Conservation (phyloP, 1,140 invertebrate genomes). For the Drosophila tsacasi region DNA sequence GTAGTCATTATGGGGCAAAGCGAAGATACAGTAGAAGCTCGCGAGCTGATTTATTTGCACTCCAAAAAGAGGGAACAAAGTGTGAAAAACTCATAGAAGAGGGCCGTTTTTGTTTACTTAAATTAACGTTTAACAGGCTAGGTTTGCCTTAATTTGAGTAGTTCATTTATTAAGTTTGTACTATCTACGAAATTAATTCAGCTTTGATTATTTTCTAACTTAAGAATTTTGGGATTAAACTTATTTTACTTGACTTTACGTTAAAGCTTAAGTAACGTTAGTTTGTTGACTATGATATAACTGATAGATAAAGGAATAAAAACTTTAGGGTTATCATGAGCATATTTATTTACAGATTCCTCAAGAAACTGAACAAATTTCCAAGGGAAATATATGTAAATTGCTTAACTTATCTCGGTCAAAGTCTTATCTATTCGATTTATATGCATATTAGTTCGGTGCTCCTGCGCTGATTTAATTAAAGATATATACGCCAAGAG, state of each 20-base stretch:
- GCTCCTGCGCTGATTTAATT: slow-evolving; percentile 4
- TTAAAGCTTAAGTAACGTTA: no score
- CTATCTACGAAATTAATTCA: no score
- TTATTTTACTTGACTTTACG: no score
- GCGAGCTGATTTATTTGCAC: slow-evolving; percentile 10
- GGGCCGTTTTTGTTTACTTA: background rate
- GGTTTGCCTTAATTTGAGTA: background rate
- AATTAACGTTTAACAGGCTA: background rate
- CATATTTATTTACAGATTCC: no score
- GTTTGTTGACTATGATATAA: no score
- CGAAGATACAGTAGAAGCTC: slow-evolving; percentile 11
- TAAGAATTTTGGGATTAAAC: no score
- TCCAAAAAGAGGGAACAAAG: slow-evolving; percentile 9
- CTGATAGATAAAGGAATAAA: no score
- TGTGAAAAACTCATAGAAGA: slow-evolving; percentile 1
- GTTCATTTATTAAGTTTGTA: background rate
- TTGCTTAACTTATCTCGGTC: slow-evolving; percentile 7
- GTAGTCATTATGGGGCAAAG: slow-evolving; percentile 32
- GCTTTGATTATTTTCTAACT: no score
- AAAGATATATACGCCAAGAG: slow-evolving; percentile 1
- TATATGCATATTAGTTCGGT: background rate
- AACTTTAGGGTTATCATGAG: no score
- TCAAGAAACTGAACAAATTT: background rate
- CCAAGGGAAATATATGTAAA: slow-evolving; percentile 2
- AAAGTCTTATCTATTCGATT: slow-evolving; percentile 5